Evolutionary conservation across 2,888 invertebrate genomes (phyloP).

Genomic region (Rotaria sp.): DNA sequence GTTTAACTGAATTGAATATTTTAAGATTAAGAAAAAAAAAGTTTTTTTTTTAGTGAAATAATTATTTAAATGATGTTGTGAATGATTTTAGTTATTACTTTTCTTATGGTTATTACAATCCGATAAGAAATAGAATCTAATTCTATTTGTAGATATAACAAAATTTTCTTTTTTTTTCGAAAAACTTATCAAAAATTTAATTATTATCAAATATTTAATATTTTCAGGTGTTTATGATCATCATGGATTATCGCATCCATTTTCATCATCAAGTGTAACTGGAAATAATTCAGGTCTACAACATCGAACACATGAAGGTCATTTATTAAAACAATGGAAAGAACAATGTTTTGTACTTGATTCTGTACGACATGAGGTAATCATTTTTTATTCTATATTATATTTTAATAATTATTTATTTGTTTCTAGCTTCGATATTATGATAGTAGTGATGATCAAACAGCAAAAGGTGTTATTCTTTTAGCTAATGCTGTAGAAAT

Average conservation of each 20-base stretch:
- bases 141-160: background rate
- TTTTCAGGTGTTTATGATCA: constrained; percentile 15
- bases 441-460: constrained; percentile 84
- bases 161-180: too few relatives aligned
- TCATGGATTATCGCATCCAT: constrained; percentile 7
- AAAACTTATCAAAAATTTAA: background rate
- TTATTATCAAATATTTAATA: background rate
- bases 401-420: background rate
- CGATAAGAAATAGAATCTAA: background rate
- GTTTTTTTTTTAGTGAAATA: too few relatives aligned
- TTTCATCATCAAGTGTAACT: constrained; percentile 34
- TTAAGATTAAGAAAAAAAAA: too few relatives aligned
- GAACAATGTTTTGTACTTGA: constrained; percentile 95
- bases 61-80: too few relatives aligned
- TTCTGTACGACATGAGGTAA: constrained; percentile 76
- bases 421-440: constrained; percentile 75
- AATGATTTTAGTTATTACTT: too few relatives aligned
- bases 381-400: background rate
- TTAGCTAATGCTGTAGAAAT: constrained; percentile 87
- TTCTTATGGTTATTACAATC: background rate
- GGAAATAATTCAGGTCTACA: constrained; percentile 60
- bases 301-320: constrained; percentile 88
- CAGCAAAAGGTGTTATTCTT: constrained; percentile 88
- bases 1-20: too few relatives aligned
- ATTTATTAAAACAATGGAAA: constrained; percentile 93